Conservation (phyloP, 2,113 vertebrate species). For the Planiliza haematocheilus region DNA sequence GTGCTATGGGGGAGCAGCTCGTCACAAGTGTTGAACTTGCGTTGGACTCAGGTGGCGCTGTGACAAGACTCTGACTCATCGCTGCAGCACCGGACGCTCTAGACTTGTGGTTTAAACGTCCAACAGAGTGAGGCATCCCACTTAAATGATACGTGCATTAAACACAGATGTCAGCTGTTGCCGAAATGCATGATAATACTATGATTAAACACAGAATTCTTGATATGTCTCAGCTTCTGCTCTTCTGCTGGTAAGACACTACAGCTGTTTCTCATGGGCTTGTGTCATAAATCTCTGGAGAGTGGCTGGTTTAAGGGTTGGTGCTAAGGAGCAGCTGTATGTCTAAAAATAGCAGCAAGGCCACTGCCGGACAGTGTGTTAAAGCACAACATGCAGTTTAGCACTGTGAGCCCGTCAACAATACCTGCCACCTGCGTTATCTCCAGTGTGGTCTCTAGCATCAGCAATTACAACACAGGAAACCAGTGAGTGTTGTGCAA, state of each 20-base stretch:
- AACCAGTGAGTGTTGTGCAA: conserved; percentile 69
- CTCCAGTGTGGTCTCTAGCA: conserved; percentile 53
- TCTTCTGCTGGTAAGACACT: conserved; percentile 59
- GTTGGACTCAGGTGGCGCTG: conserved; percentile 59
- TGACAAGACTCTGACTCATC: conserved; percentile 69
- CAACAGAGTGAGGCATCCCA: conserved; percentile 32
- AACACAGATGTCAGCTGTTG: conserved; percentile 43
- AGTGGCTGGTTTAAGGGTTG: conserved; percentile 72
- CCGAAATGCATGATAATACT: conserved; percentile 12
- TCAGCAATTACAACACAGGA: conserved; percentile 72
- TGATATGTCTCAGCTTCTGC: conserved; percentile 16
- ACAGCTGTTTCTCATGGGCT: conserved; percentile 74
- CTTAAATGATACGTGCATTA: conserved; percentile 51
- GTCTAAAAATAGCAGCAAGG: conserved; percentile 77
- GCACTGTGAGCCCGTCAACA: conserved; percentile 69
- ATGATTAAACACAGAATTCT: neutral
- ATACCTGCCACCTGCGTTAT: conserved; percentile 72
- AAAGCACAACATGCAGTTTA: conserved; percentile 68
- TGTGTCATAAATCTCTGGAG: conserved; percentile 74
- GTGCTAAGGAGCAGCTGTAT: conserved; percentile 78
- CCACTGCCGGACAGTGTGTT: conserved; percentile 67
- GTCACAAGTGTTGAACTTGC: conserved; percentile 58
- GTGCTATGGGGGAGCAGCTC: conserved; percentile 40
- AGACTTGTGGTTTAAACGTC: conserved; percentile 50
- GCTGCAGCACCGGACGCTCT: conserved; percentile 52